Evolutionary conservation across 2,797 vertebrate genomes (phyloP), one percentile per base, ranked within the genome.

Genomic region (Propithecus perrieri): DNA sequence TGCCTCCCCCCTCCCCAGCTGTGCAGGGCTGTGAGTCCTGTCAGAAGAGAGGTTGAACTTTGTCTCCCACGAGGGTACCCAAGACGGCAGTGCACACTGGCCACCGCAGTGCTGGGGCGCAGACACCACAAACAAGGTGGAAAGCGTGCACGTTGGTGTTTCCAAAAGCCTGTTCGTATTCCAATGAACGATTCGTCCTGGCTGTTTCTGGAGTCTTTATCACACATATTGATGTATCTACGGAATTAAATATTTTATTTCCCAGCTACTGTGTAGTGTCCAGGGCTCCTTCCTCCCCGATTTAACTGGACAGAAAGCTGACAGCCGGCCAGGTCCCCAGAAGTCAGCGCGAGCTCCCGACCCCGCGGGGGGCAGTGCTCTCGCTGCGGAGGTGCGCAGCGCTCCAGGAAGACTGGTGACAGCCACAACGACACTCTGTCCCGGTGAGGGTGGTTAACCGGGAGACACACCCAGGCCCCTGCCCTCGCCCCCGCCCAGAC

Each of bases 1-100:
- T 24, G 33, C 12, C n/a, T 41, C 41, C 41, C 41, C 41, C 41
- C 38, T 38, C 20, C 33, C 57, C 11, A 17, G 57, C 8, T 8
- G 46, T 50, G 22, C 81, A 85, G 46, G 59, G 30, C 22, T 50
- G 13, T 2, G 3, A 22, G 13, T 17, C 7, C 22, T 8, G 50
- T 50, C 33, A 35, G 46, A 20, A 48, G 61, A 35, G 81, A 35
- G n/a, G 43, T 1, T 33, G 41, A 7, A 48, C 20, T n/a, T 65
- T 38, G 18, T 41, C 4, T 17, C n/a, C 1, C 0, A 17, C 28
- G 3, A 20, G 43, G 43, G 46, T 0, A n/a, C 17, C 41, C 41
- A 26, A 33, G 24, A 61, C 28, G 33, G 55, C 28, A 80, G 24
- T 71, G 12, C 12, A 71, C 53, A 26, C 57, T 7, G 41, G 5